Evolutionary conservation across 2,797 vertebrate species (phyloP), one percentile per base, ranked within the genome.

Genomic region (Staurois parvus): DNA sequence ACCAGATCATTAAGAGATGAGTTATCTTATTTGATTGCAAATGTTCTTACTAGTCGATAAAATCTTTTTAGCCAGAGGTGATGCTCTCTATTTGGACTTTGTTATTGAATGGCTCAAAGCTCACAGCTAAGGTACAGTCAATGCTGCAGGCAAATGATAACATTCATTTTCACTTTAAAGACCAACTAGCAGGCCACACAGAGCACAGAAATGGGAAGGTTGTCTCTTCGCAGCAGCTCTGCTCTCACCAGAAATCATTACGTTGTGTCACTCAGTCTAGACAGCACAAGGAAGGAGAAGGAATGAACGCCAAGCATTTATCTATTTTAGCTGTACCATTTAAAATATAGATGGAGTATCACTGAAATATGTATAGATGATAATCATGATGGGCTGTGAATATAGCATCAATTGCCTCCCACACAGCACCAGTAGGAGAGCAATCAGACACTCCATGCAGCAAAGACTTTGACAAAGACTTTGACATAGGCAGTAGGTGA

Each of bases 71-170:
- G 59, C 67, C 24, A 72, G 66, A 56, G 45, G 42, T 28, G 29
- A 80, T 34, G 78, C 29, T 70, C 42, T 68, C 21, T 70, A 30
- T 29, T 79, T 32, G 17, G 76, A 68, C 66, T 70, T 70, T 79
- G 26, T 79, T 40, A 66, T 67, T 28, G 26, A 68, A 79, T 48
- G 26, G 64, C 42, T 48, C 40, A 79, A 81, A 40, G 79, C 48
- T 81, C 45, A 5, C 68, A 81, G 48, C n/a, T 28, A 34, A 62
- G 68, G 67, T 62, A 30, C 24, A 72, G 56, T 64, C 17, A 2
- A 30, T 45, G 80, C 70, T 45, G 80, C 30, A 82, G 34, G 70
- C 56, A 66, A 72, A 66, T 66, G 67, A 70, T 70, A 80, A 80
- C 21, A 70, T 80, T 80, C 67, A 56, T 13, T 72, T 42, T 69